phyloP scores from a whole-genome alignment of 2,888 invertebrate species.

The Ormyrus pomaceus region DNA sequence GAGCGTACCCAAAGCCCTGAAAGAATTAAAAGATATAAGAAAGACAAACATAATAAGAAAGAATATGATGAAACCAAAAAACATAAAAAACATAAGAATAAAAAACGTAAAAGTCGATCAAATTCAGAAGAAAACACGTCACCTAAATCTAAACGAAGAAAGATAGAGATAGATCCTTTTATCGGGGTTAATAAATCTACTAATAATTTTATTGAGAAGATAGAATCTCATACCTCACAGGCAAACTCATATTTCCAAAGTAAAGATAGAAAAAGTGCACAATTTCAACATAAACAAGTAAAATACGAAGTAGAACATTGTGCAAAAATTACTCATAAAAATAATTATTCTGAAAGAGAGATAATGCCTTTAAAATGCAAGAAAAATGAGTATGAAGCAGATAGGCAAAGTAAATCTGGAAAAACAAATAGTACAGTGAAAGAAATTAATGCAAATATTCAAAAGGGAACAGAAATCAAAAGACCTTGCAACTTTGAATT shows the following conservation, averaged over 20 bases:
- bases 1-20: not conserved
- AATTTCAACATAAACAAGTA: not conserved
- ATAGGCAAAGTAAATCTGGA: too few species aligned
- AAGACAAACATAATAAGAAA: not conserved
- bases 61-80: not conserved
- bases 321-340: too few species aligned
- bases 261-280: too few species aligned
- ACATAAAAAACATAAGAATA: slow-evolving; percentile 12
- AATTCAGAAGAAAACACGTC: slow-evolving; percentile 22
- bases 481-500: too few species aligned
- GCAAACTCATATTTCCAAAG: too few species aligned
- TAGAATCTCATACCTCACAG: too few species aligned
- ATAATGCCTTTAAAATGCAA: too few species aligned
- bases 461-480: too few species aligned
- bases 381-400: too few species aligned
- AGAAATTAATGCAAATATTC: too few species aligned
- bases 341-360: too few species aligned
- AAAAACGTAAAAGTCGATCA: slow-evolving; percentile 32
- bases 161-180: not conserved
- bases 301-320: slow-evolving; percentile 11
- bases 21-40: slow-evolving; percentile 15
- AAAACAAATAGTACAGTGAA: too few species aligned
- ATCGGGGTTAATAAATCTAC: not conserved
- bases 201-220: not conserved
- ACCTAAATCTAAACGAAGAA: slow-evolving; percentile 27